phyloP scores from a whole-genome alignment of 2,113 vertebrate genomes.

The Felis catus region F.catus_Fca126_mat1.0 CM031412.1:169127501-169128000 shows the following conservation, averaged over 20 bases:
- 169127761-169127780: rapidly evolving
- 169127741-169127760: background rate
- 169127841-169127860: background rate
- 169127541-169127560: no score
- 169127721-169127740: background rate
- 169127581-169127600: no score
- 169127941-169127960: background rate
- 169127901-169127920: background rate
- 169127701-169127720: background rate
- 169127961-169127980: rapidly evolving
- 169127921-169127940: rapidly evolving
- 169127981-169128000: background rate
- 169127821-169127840: background rate
- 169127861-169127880: background rate
- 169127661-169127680: background rate
- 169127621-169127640: no score
- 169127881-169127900: background rate
- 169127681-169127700: background rate
- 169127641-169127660: background rate
- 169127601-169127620: background rate
- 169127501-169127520: rapidly evolving
- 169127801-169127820: background rate
- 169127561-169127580: background rate
- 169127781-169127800: no score
- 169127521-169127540: background rate